Evolutionary conservation across 53 echinoderm and acorn worm species (phyloP).

Genomic region (Apostichopus leukothele): DNA sequence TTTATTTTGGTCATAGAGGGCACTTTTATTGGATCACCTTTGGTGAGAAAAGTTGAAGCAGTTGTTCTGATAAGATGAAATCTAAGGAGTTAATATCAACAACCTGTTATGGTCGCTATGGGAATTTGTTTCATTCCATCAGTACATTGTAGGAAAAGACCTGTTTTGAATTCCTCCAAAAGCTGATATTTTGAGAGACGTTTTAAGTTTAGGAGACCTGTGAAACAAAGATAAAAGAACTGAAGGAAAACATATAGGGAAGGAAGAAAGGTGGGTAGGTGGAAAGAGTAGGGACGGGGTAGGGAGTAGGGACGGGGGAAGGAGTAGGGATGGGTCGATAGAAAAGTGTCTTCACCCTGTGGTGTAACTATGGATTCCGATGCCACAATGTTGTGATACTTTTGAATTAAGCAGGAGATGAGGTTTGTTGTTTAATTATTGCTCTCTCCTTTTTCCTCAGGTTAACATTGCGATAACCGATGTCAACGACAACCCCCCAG

Average conservation of each 20-base stretch:
- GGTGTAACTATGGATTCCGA: neutral
- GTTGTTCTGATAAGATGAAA: neutral
- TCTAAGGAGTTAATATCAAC: neutral
- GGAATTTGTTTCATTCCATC: neutral
- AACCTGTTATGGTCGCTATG: neutral
- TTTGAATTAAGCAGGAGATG: too few species aligned
- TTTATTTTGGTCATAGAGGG: neutral
- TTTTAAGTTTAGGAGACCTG: too few species aligned
- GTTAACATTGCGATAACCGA: constrained; percentile 68
- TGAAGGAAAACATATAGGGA: neutral
- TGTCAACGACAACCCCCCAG: constrained; percentile 85
- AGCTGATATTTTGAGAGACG: too few species aligned
- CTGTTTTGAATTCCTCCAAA: too few species aligned
- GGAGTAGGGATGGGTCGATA: neutral
- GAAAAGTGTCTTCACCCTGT: too few species aligned
- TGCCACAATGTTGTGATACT: too few species aligned
- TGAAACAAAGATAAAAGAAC: too few species aligned
- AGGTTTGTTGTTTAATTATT: neutral
- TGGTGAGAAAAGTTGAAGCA: neutral
- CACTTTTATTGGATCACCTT: neutral
- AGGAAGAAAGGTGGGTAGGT: neutral
- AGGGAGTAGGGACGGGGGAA: neutral
- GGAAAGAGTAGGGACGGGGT: neutral
- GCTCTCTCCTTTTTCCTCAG: constrained; percentile 46
- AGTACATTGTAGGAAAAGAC: neutral